Evolutionary conservation across 2,113 vertebrate genomes (phyloP).

Genomic region (Serilophus lunatus): DNA sequence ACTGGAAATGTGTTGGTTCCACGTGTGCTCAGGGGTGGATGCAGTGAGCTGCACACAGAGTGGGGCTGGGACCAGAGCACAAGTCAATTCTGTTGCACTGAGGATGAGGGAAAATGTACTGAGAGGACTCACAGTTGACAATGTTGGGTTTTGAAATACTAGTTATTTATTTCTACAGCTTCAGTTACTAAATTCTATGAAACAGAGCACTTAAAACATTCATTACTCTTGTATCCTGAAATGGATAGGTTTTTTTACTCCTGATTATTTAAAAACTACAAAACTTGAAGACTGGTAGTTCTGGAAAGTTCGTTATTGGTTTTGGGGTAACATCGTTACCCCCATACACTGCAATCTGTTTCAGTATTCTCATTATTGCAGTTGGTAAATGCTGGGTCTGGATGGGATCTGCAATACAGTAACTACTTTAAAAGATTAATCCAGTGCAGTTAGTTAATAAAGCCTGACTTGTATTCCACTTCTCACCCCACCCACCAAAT

Average conservation of each 20-base stretch:
- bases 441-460: background rate
- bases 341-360: background rate
- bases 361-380: background rate
- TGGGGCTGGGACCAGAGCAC: background rate
- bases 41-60: no score
- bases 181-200: background rate
- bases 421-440: background rate
- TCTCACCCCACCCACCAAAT: background rate
- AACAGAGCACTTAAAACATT: background rate
- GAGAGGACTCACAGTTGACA: background rate
- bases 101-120: background rate
- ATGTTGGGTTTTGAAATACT: accelerated
- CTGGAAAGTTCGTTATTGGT: background rate
- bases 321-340: background rate
- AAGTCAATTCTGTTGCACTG: background rate
- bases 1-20: no score
- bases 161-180: background rate
- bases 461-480: background rate
- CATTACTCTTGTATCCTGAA: background rate
- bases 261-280: background rate
- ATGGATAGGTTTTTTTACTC: background rate
- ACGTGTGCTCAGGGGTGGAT: no score
- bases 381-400: background rate
- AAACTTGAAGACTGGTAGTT: background rate
- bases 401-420: background rate